Conservation (phyloP, 1,140 invertebrate genomes). For the Augochlora pura region DNA sequence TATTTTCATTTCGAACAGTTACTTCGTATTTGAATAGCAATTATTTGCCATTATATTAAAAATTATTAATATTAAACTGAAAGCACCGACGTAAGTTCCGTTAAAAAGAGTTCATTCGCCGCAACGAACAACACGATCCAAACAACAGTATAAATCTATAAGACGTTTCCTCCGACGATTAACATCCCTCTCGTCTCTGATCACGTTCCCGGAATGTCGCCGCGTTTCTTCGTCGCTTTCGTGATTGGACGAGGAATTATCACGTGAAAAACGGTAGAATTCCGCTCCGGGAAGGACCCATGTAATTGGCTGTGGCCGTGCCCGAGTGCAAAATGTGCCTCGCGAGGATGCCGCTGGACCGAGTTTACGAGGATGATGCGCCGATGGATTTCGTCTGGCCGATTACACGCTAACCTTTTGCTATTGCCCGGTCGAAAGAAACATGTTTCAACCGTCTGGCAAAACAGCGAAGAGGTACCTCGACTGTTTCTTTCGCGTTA, state of each 20-base stretch:
- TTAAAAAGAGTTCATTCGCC: too few relatives aligned
- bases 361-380: background rate
- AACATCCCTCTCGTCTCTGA: background rate
- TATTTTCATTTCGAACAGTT: too few relatives aligned
- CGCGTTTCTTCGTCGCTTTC: background rate
- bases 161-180: conserved; percentile 2
- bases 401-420: conserved; percentile 16
- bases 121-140: background rate
- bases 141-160: background rate
- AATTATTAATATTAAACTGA: too few relatives aligned
- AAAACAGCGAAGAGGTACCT: conserved; percentile 23
- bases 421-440: background rate
- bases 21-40: too few relatives aligned
- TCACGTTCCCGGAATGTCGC: conserved; percentile 1
- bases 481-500: conserved; percentile 26
- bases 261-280: conserved; percentile 41
- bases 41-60: too few relatives aligned
- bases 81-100: too few relatives aligned
- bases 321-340: background rate
- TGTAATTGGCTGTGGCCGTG: conserved; percentile 10
- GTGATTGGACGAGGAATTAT: background rate
- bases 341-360: background rate
- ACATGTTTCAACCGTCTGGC: too few relatives aligned
- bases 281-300: background rate
- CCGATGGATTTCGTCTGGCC: background rate